These are phyloP conservation scores for Sturnus vulgaris DNA, from an alignment of 2,113 vertebrate genomes.

Conservation along the genomic window DNA sequence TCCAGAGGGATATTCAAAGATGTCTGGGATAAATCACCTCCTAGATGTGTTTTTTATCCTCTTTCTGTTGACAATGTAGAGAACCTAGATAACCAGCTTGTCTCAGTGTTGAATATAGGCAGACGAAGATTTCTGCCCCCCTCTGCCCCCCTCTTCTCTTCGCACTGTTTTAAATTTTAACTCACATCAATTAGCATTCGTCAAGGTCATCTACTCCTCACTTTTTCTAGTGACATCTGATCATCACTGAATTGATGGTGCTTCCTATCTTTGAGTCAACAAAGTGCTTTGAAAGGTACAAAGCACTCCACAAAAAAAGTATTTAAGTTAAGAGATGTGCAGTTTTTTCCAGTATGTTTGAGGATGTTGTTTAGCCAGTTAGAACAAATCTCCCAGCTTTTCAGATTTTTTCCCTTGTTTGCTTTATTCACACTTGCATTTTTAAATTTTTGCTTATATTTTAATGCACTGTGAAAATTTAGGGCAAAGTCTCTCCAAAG, in stretches of 20 bases:
- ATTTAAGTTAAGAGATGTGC: background rate
- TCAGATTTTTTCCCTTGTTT: background rate
- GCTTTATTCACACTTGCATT: background rate
- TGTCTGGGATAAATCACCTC: background rate
- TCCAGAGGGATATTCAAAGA: background rate
- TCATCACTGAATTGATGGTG: background rate
- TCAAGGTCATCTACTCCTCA: background rate
- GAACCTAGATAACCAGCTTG: background rate
- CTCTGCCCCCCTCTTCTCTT: fast-evolving
- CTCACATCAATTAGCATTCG: background rate
- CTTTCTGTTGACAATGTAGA: background rate
- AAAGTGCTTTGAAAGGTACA: background rate
- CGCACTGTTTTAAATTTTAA: background rate
- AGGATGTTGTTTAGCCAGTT: background rate
- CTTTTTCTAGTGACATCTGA: background rate
- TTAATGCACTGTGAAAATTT: background rate
- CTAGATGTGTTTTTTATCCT: background rate
- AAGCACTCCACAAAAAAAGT: background rate
- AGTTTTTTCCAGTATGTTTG: background rate
- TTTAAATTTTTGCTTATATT: background rate
- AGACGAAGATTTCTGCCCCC: background rate
- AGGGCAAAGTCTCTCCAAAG: background rate
- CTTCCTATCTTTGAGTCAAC: background rate
- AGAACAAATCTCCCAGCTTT: background rate
- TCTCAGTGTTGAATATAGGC: background rate